Conservation (phyloP, 1,140 invertebrate genomes). For the Lepeophtheirus salmonis region DNA sequence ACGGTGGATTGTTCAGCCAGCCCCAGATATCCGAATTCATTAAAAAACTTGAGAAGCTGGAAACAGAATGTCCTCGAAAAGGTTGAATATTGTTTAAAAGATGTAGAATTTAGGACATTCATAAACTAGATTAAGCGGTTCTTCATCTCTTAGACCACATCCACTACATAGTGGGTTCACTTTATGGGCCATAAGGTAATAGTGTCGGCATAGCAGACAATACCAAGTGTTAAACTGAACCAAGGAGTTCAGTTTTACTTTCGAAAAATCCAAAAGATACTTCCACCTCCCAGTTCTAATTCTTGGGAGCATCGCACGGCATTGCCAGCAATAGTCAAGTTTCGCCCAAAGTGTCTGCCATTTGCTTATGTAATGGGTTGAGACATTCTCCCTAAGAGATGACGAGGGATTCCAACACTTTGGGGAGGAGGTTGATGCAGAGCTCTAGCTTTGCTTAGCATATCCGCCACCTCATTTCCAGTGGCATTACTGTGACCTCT, state of each 20-base stretch:
- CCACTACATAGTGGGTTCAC: neutral
- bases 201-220: neutral
- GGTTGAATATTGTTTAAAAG: neutral
- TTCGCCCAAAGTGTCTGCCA: neutral
- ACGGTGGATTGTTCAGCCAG: neutral
- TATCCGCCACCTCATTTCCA: neutral
- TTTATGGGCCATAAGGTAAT: neutral
- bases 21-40: neutral
- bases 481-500: neutral
- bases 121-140: neutral
- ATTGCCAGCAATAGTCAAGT: no score
- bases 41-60: no score
- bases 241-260: neutral
- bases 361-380: neutral
- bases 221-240: neutral
- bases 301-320: neutral
- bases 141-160: neutral
- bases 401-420: neutral
- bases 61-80: no score
- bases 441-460: neutral
- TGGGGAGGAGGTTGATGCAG: neutral
- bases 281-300: neutral
- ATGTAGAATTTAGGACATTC: neutral
- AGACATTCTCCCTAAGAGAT: neutral
- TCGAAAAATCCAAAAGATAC: neutral